Conservation (phyloP, 2,888 invertebrate species). For the Cinara cedri region DNA sequence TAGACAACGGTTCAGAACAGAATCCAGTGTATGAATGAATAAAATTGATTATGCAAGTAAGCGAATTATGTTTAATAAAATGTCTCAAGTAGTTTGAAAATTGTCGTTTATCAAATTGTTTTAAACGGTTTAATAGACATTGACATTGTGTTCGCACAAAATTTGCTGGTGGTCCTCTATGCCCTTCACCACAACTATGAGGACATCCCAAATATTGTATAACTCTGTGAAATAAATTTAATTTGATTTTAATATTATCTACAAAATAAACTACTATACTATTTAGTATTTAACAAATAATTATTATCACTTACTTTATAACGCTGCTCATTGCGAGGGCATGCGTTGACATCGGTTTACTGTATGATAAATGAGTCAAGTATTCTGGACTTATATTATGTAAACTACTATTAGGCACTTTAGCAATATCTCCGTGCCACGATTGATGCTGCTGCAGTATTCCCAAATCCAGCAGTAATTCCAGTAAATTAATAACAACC, state of each 20-base stretch:
- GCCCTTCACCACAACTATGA: constrained; percentile 87
- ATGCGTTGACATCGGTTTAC: constrained; percentile 51
- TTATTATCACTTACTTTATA: constrained; percentile 42
- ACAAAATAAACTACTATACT: neutral
- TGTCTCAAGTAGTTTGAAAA: constrained; percentile 74
- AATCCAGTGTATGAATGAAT: constrained; percentile 95
- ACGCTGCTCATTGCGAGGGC: constrained; percentile 55
- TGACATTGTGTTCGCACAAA: constrained; percentile 87
- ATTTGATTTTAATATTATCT: constrained; percentile 11
- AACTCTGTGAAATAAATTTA: constrained; percentile 68
- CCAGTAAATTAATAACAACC: constrained; percentile 88
- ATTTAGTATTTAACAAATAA: neutral
- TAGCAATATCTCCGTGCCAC: constrained; percentile 57
- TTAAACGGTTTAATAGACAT: constrained; percentile 76
- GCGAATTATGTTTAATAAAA: constrained; percentile 77
- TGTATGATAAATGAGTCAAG: constrained; percentile 30
- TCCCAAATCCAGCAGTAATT: constrained; percentile 88
- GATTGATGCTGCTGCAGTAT: constrained; percentile 73
- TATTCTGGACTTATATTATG: constrained; percentile 38
- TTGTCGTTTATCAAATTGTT: constrained; percentile 70
- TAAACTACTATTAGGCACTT: constrained; percentile 22
- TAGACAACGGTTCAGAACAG: constrained; percentile 87
- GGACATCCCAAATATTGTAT: constrained; percentile 91
- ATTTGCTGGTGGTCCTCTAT: constrained; percentile 87
- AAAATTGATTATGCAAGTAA: constrained; percentile 87